These are phyloP conservation scores for Tetanocera ferruginea DNA, from an alignment of 2,888 invertebrate genomes.

Conservation along the genomic window DNA sequence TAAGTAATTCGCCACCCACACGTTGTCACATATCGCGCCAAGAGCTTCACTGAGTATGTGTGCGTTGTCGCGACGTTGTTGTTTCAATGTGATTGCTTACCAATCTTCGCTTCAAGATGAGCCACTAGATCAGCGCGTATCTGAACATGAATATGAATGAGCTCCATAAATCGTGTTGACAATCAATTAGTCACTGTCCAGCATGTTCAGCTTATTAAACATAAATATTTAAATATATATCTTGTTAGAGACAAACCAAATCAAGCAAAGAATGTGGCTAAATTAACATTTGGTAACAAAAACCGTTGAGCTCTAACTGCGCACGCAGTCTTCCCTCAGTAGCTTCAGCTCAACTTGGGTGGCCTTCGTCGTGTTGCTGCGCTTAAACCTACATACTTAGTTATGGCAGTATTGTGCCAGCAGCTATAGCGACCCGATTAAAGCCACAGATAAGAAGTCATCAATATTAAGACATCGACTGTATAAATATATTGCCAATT, in stretches of 20 bases:
- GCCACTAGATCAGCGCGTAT: too few relatives aligned
- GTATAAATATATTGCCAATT: not conserved
- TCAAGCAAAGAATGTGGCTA: constrained; percentile 5
- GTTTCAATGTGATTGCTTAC: too few relatives aligned
- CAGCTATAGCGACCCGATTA: too few relatives aligned
- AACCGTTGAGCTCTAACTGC: not conserved
- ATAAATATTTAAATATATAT: constrained; percentile 9
- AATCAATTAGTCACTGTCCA: constrained; percentile 25
- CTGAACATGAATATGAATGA: constrained; percentile 20
- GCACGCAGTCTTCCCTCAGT: not conserved
- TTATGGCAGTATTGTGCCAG: too few relatives aligned
- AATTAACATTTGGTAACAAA: constrained; percentile 9
- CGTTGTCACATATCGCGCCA: not conserved
- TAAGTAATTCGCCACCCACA: constrained; percentile 21
- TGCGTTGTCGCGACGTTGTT: not conserved
- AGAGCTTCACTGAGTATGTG: not conserved
- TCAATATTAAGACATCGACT: constrained; percentile 17
- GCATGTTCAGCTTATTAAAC: not conserved
- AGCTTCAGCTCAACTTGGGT: constrained; percentile 4
- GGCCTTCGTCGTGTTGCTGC: not conserved
- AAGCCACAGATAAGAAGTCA: not conserved
- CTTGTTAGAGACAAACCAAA: constrained; percentile 5
- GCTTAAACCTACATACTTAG: too few relatives aligned
- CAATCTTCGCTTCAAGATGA: too few relatives aligned
- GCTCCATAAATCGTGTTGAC: constrained; percentile 13